Conservation (phyloP, 2,888 invertebrate species). For the Anthrax anthrax region DNA sequence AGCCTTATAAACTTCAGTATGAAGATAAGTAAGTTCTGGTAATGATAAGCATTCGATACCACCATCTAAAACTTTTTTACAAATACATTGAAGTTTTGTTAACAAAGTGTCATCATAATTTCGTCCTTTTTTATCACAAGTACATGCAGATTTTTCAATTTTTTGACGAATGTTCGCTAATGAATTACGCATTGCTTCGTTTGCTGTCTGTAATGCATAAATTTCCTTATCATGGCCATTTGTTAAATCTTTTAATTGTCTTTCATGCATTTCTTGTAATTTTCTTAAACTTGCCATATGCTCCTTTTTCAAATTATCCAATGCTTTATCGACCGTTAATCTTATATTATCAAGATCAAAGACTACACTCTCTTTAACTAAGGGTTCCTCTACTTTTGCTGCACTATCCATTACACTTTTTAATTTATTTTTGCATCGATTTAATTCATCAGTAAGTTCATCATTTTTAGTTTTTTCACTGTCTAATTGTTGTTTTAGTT, state of each 20-base stretch:
- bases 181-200: slow-evolving; percentile 7
- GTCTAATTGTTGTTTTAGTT: slow-evolving; percentile 6
- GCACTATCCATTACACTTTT: background rate
- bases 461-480: slow-evolving; percentile 5
- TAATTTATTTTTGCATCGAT: background rate
- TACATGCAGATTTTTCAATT: slow-evolving; percentile 20
- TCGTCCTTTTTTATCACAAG: slow-evolving; percentile 2
- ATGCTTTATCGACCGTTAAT: background rate
- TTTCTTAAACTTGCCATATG: slow-evolving; percentile 6
- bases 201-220: slow-evolving; percentile 6
- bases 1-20: slow-evolving; percentile 24
- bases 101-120: background rate
- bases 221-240: slow-evolving; percentile 9
- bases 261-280: slow-evolving; percentile 10
- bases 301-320: background rate
- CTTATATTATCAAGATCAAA: background rate
- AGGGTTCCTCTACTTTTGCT: background rate
- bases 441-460: slow-evolving; percentile 3
- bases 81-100: slow-evolving; percentile 21
- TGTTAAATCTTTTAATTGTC: slow-evolving; percentile 8
- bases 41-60: slow-evolving; percentile 22
- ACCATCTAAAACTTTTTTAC: slow-evolving; percentile 24
- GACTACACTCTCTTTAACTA: too few relatives aligned
- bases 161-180: slow-evolving; percentile 8
- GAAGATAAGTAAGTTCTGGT: slow-evolving; percentile 25